Base-by-base conservation (phyloP, 2,888 invertebrate species). In the Argyresthia albistria region DNA sequence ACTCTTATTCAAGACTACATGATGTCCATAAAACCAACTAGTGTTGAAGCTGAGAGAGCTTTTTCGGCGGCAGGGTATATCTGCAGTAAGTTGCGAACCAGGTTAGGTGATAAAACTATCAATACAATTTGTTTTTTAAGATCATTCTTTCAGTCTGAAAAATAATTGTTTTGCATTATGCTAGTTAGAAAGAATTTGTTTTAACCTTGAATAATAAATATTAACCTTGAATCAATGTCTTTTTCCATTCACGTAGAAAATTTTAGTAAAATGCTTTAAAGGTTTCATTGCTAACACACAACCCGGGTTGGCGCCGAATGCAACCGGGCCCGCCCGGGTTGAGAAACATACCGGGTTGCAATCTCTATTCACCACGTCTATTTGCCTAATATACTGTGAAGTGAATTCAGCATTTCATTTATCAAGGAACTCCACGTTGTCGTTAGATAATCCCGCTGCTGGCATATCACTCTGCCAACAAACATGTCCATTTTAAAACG, bases 1-100 rank as follows among this genome's bases (percentile, higher is more conserved):
- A 42, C 42, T 42, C 42, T 42, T 42, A 42, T 42, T 37, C 37
- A 37, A 37, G 37, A 37, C 37, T 53, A 43, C 16, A 16, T 53
- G 42, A 48, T 53, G 53, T 14, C 49, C 35, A 42, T 53, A 49
- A 53, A 49, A 43, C 53, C 53, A 36, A 53, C 48, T 16, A 53
- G 48, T 49, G 53, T 49, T 35, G 45, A 53, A 39, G 53, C 53
- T 9, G 53, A 53, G 15, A 53, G 53, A 49, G 53, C 53, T 15
- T 53, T 49, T 43, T 42, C 42, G 42, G 42, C 42, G 42, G 42
- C 42, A n/a, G 42, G 42, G 42, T 42, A 42, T 42, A 42, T 53
- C 49, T 52, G 46, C 51, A 52, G 45, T 37, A 37, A 35, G 35
- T 12, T 46, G 15, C 35, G 51, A 36, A 52, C 14, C 39, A 45